These are phyloP conservation scores for Brenthis ino DNA, from an alignment of 2,888 invertebrate species.

Conservation along the genomic window DNA sequence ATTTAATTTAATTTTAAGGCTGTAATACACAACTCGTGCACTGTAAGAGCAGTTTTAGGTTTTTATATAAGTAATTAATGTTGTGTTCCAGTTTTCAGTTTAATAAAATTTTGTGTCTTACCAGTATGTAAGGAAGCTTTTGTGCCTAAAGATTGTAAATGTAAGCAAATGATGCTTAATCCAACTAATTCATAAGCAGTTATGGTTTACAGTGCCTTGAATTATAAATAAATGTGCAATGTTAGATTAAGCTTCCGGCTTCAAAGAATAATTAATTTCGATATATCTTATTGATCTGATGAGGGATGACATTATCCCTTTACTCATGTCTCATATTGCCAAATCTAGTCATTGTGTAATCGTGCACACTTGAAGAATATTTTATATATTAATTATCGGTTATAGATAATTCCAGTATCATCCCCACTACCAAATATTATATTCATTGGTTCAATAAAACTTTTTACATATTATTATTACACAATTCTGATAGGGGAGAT, in stretches of 20 bases:
- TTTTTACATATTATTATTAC: no score
- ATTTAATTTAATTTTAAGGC: neutral
- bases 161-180: conserved; percentile 10
- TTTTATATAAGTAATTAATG: neutral
- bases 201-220: conserved; percentile 60
- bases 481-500: no score
- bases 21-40: neutral
- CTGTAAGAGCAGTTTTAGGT: conserved; percentile 1
- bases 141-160: conserved; percentile 20
- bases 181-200: conserved; percentile 24
- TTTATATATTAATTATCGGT: no score
- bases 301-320: conserved; percentile 3
- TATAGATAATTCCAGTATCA: no score
- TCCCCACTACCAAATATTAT: no score
- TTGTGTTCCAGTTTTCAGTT: no score
- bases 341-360: conserved; percentile 27
- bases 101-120: neutral
- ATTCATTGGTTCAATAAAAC: no score
- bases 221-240: conserved; percentile 17
- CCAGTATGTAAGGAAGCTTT: conserved; percentile 3
- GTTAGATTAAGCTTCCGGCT: conserved; percentile 11
- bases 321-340: conserved; percentile 12
- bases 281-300: conserved; percentile 4
- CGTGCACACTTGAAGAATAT: neutral
- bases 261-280: conserved; percentile 7